These are phyloP conservation scores for human DNA, from an alignment of 2,113 vertebrate species.

Conservation along the genomic window GRCh38 chr6:51871501-51872000, in stretches of 20 bases:
- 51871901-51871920: not conserved
- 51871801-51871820: not conserved
- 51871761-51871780: not conserved
- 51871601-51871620: not conserved
- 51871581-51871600: not conserved
- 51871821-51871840: not conserved
- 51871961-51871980: not conserved
- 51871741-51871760: not conserved
- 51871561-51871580: not conserved
- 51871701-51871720: not conserved
- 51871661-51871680: not conserved
- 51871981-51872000: not conserved
- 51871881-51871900: not conserved
- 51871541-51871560: not conserved
- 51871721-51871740: not conserved
- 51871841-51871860: not conserved
- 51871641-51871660: not conserved
- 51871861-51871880: not conserved
- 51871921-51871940: not conserved
- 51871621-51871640: not conserved
- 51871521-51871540: not conserved
- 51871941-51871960: not conserved
- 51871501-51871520: not conserved
- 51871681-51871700: not conserved
- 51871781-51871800: not conserved